Percentiles rank a stretch among this genome's conserved stretches.
Evolutionary conservation across 2,797 vertebrate genomes (phyloP).

Genomic region (Falco berigora): DNA sequence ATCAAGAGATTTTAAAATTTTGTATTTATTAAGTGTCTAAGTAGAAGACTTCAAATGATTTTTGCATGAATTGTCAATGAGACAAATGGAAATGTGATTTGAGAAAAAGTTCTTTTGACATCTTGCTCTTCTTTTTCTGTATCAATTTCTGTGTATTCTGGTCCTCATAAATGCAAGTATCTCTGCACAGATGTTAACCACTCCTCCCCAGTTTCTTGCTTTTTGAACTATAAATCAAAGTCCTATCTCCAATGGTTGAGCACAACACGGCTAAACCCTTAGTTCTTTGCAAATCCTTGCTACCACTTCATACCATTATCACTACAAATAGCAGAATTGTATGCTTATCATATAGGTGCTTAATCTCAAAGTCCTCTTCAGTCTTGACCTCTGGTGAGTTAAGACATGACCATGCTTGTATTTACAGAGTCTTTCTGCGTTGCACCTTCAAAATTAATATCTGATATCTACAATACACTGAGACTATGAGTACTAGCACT

Average conservation of each 20-base stretch:
- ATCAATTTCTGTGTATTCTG: background rate
- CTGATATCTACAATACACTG: background rate
- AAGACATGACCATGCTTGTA: background rate
- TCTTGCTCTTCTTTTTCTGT: background rate
- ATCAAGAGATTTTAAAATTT: fast-evolving
- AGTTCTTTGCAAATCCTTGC: background rate
- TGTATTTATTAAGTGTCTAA: background rate
- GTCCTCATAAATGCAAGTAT: background rate
- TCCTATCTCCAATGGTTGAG: background rate
- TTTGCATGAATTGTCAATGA: background rate
- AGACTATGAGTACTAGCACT: background rate
- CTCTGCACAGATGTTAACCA: background rate
- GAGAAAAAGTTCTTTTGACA: background rate
- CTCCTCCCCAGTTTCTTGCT: background rate
- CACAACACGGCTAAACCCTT: background rate
- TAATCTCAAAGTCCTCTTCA: background rate
- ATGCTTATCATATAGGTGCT: background rate
- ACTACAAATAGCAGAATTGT: background rate
- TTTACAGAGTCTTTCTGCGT: background rate
- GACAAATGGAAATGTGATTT: background rate
- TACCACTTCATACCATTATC: background rate
- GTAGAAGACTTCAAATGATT: background rate
- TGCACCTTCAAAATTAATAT: background rate
- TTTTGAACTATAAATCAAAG: background rate
- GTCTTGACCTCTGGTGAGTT: background rate